Evolutionary conservation across 2,113 vertebrate species (phyloP).

Genomic region (Prionailurus bengalensis): DNA sequence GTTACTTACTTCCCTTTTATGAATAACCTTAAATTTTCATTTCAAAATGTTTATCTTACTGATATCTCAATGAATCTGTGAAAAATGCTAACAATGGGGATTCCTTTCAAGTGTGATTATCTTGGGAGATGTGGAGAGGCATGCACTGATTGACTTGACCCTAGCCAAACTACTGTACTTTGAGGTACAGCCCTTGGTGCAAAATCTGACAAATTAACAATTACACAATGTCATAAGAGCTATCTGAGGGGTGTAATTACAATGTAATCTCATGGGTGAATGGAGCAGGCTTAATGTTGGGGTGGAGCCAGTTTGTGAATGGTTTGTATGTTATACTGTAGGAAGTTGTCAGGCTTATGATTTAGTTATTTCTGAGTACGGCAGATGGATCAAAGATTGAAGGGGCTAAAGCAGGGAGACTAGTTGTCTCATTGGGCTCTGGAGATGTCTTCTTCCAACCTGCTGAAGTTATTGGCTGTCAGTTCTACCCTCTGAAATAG

Average conservation of each 20-base stretch:
- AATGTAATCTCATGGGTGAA: background rate
- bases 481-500: background rate
- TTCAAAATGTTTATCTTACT: constrained; percentile 14
- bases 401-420: background rate
- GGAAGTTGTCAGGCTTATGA: background rate
- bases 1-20: background rate
- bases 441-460: background rate
- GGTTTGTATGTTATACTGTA: background rate
- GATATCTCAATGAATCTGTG: background rate
- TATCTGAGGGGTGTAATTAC: background rate
- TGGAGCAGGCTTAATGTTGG: background rate
- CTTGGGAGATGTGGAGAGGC: background rate
- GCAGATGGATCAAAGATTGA: background rate
- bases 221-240: no score
- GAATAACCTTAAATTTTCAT: constrained; percentile 31
- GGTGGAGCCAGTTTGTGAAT: background rate
- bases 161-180: background rate
- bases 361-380: background rate
- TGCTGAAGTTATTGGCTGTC: background rate
- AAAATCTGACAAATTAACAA: background rate
- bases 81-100: background rate
- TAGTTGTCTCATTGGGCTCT: background rate
- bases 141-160: background rate
- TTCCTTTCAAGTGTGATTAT: background rate
- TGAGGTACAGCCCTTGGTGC: background rate